phyloP scores from a whole-genome alignment of 2,888 invertebrate species.

The Cactoblastis cactorum region DNA sequence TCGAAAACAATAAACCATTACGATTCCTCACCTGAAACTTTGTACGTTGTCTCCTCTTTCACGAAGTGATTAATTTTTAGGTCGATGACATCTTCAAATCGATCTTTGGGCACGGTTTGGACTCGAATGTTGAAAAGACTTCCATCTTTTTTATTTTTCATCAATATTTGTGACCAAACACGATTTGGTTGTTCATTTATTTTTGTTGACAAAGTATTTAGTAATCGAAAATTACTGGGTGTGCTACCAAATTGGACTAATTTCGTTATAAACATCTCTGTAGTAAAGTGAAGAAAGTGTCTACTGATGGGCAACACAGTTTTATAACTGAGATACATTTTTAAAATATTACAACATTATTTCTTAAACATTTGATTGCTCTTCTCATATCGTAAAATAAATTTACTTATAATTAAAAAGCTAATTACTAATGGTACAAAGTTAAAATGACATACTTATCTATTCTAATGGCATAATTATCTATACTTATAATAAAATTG shows the following conservation, averaged over 20 bases:
- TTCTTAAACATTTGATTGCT: not conserved
- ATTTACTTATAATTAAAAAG: not conserved
- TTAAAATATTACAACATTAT: too few relatives aligned
- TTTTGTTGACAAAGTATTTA: not conserved
- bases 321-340: too few relatives aligned
- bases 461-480: not conserved
- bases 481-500: too few relatives aligned
- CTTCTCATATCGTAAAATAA: not conserved
- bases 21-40: slow-evolving; percentile 4
- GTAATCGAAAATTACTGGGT: not conserved
- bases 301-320: too few relatives aligned
- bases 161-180: not conserved
- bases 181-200: not conserved
- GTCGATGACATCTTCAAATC: slow-evolving; percentile 1
- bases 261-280: not conserved
- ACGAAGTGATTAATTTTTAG: slow-evolving; percentile 4
- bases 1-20: not conserved
- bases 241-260: not conserved
- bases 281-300: not conserved
- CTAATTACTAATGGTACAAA: not conserved
- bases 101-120: not conserved
- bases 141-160: not conserved
- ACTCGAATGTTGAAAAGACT: not conserved
- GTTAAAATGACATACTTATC: not conserved
- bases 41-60: not conserved